phyloP scores from a whole-genome alignment of 1,140 invertebrate species.

The Leptinotarsa texana region DNA sequence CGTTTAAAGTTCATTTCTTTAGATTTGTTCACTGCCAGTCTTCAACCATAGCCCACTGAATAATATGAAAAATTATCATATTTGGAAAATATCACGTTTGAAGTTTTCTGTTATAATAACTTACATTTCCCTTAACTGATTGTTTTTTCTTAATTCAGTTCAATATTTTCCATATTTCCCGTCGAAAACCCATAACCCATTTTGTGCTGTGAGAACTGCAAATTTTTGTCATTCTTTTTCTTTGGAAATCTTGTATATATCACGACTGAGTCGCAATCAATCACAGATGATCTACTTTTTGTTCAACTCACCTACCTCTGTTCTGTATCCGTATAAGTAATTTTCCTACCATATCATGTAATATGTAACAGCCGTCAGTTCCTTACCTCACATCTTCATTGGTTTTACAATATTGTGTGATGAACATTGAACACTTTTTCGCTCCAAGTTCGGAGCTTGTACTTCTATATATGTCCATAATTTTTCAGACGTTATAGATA shows the following conservation, averaged over 20 bases:
- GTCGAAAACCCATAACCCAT: too few species aligned
- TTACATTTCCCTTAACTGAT: too few species aligned
- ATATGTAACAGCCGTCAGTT: conserved; percentile 27
- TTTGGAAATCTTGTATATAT: background rate
- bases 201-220: too few species aligned
- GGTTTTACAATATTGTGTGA: conserved; percentile 29
- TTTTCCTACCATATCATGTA: conserved; percentile 24
- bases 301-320: conserved; percentile 17
- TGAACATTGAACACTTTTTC: conserved; percentile 27
- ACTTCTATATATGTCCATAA: conserved; percentile 30
- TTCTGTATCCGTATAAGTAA: conserved; percentile 17
- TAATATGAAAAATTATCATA: too few species aligned
- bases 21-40: too few species aligned
- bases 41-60: too few species aligned
- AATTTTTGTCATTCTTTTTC: too few species aligned
- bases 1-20: too few species aligned
- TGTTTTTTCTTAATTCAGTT: too few species aligned
- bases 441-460: conserved; percentile 26
- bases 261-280: conserved; percentile 18
- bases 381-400: conserved; percentile 28
- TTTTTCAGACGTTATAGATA: conserved; percentile 23
- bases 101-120: too few species aligned
- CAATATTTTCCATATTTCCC: too few species aligned
- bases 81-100: too few species aligned
- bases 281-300: conserved; percentile 23